Evolutionary conservation across 2,113 vertebrate genomes (phyloP), one percentile per base, ranked within the genome.

Genomic region (Peucedramus taeniatus): DNA sequence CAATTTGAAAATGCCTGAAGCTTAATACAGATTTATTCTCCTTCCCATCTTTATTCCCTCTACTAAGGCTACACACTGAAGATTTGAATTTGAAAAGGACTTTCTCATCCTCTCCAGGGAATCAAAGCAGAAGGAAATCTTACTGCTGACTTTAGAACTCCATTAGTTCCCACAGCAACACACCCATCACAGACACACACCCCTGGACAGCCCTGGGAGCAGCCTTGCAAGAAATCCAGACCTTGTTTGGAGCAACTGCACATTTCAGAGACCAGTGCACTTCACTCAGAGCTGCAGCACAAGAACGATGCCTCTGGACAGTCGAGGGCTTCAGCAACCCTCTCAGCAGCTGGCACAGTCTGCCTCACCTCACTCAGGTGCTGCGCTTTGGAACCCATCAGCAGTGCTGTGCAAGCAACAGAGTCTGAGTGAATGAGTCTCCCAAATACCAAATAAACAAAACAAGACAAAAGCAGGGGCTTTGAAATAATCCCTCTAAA

Each of bases 51-150:
- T 95, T 65, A 84, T 79, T 89, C 78, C 77, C 31, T 69, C 61
- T 85, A 30, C 4, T 15, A 28, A 71, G 23, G 40, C 65, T 91
- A 70, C n/a, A 30, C 35, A 26, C n/a, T 16, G 15, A 93, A 83
- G 40, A 94, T 88, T 83, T 93, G 70, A 77, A 85, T 96, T 95
- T 85, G 84, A 94, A 93, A 91, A 94, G 57, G 50, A 69, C 60
- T 91, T 80, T 70, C 54, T 95, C 87, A 84, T 83, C 70, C 66
- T 96, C 81, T 83, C 80, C 33, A 35, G 31, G 31, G 96, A 61
- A 91, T 65, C 45, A 91, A 93, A 82, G 89, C 69, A 87, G 84
- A 82, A 91, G 61, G 66, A 93, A 96, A 76, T 70, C 74, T 87
- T 57, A 65, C 49, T 87, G 61, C 78, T 91, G 89, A 80, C 74